Evolutionary conservation across 2,113 vertebrate genomes (phyloP).

Genomic region (Rousettus leschenaultii): DNA sequence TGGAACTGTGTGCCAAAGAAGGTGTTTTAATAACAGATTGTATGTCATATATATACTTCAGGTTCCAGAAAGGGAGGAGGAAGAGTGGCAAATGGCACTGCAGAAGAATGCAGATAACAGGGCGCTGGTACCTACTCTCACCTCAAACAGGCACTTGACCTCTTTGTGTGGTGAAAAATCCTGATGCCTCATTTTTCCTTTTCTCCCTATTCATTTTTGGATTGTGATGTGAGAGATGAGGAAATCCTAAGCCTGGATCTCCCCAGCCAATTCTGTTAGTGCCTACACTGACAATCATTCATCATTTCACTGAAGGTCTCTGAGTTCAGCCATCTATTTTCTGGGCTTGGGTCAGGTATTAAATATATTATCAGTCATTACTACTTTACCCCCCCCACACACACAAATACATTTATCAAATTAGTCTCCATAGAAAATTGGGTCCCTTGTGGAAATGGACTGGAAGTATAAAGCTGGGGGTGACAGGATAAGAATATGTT

Average conservation of each 20-base stretch:
- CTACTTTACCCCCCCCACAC: constrained; percentile 30
- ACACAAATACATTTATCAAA: constrained; percentile 48
- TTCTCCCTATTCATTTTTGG: constrained; percentile 11
- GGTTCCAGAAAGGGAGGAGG: not conserved
- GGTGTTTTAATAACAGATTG: constrained; percentile 39
- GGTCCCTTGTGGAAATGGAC: not conserved
- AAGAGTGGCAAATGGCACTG: not conserved
- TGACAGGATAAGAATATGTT: not conserved
- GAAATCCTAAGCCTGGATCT: not conserved
- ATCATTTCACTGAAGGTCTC: not conserved
- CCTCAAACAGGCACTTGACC: not conserved
- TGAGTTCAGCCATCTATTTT: constrained; percentile 40
- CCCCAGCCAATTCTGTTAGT: not conserved
- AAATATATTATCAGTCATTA: constrained; percentile 55
- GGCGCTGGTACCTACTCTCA: not conserved
- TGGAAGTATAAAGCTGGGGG: not conserved
- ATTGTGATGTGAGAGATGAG: not conserved
- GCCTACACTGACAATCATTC: not conserved
- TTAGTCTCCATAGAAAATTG: constrained; percentile 47
- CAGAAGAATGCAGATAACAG: not conserved
- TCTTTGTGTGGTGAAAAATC: not conserved
- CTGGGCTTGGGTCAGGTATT: not conserved
- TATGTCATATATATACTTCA: not conserved
- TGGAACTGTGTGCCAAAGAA: constrained; percentile 9
- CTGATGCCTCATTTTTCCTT: not conserved